A percentile compares a stretch with the other conserved stretches of the same genome.
These are phyloP conservation scores for Nasonia giraulti DNA, from an alignment of 1,140 invertebrate genomes.

Conservation along the genomic window DNA sequence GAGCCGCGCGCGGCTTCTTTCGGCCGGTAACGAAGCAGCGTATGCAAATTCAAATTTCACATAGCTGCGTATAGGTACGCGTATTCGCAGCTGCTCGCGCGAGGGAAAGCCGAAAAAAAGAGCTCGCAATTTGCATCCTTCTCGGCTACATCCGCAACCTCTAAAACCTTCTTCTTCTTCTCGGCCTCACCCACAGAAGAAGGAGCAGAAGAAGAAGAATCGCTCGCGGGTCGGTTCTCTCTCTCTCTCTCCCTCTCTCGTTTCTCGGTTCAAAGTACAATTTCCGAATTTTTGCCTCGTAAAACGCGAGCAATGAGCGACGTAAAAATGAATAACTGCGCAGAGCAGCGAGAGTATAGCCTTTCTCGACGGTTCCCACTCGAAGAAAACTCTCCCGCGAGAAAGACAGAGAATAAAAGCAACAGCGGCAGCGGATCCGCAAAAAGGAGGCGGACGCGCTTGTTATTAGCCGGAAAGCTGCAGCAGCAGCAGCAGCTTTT, in stretches of 20 bases:
- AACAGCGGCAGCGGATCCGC: conserved; percentile 49
- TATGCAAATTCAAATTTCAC: too few species aligned
- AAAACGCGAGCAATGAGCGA: conserved; percentile 72
- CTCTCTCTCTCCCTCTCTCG: conserved; percentile 14
- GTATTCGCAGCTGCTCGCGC: not conserved
- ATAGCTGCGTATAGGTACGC: too few species aligned
- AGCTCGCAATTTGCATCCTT: not conserved
- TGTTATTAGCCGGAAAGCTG: conserved; percentile 56
- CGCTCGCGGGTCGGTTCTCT: conserved; percentile 28
- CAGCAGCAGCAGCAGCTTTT: conserved; percentile 14
- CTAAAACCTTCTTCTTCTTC: not conserved
- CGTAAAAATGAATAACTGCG: conserved; percentile 69
- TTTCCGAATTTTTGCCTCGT: conserved; percentile 74
- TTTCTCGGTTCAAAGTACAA: conserved; percentile 69
- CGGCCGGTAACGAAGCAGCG: not conserved
- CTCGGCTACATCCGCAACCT: not conserved
- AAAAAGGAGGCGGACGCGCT: conserved; percentile 39
- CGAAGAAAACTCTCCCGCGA: not conserved
- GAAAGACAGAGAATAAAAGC: conserved; percentile 23
- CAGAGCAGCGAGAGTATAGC: not conserved
- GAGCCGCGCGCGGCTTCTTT: not conserved
- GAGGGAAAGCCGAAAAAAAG: not conserved
- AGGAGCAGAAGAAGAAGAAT: conserved; percentile 38
- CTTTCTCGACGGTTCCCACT: not conserved
- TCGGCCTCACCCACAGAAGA: too few species aligned